phyloP scores from a whole-genome alignment of 2,797 vertebrate genomes.

The Sparidentex hasta region DNA sequence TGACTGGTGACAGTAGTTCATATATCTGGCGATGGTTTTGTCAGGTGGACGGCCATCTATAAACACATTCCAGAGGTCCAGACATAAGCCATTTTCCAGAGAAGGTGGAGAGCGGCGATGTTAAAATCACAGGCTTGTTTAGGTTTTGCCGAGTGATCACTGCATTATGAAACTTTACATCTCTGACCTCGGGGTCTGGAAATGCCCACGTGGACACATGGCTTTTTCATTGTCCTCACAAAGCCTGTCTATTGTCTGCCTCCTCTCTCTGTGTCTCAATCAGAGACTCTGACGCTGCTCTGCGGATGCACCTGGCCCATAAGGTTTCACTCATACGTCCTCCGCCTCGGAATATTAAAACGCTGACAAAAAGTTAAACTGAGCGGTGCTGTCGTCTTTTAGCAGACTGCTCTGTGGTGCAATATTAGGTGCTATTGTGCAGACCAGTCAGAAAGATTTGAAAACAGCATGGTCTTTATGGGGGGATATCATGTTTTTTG shows the following conservation, averaged over 20 bases:
- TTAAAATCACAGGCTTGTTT: constrained; percentile 74
- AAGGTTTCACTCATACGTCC: constrained; percentile 74
- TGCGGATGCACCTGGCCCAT: constrained; percentile 82
- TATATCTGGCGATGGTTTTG: constrained; percentile 77
- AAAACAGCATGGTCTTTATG: constrained; percentile 64
- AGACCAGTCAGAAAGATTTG: constrained; percentile 37
- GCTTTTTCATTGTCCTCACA: constrained; percentile 77
- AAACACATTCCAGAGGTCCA: constrained; percentile 78
- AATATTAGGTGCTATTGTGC: constrained; percentile 57
- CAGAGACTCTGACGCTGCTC: constrained; percentile 65
- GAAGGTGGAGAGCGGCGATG: constrained; percentile 57
- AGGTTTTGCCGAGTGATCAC: constrained; percentile 67
- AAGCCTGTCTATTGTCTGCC: constrained; percentile 71
- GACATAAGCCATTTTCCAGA: constrained; percentile 76
- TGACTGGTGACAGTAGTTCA: constrained; percentile 77
- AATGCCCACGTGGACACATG: constrained; percentile 72
- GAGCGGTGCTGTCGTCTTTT: constrained; percentile 59
- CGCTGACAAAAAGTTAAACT: constrained; percentile 62
- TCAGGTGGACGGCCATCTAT: constrained; percentile 77
- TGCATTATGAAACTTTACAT: constrained; percentile 81
- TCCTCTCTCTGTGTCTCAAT: constrained; percentile 68
- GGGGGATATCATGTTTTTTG: constrained; percentile 58
- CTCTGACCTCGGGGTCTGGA: constrained; percentile 72
- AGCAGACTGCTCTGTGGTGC: constrained; percentile 36
- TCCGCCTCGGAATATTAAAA: constrained; percentile 75